phyloP scores from a whole-genome alignment of 2,113 vertebrate genomes.

The Microcebus lehilahytsara region DNA sequence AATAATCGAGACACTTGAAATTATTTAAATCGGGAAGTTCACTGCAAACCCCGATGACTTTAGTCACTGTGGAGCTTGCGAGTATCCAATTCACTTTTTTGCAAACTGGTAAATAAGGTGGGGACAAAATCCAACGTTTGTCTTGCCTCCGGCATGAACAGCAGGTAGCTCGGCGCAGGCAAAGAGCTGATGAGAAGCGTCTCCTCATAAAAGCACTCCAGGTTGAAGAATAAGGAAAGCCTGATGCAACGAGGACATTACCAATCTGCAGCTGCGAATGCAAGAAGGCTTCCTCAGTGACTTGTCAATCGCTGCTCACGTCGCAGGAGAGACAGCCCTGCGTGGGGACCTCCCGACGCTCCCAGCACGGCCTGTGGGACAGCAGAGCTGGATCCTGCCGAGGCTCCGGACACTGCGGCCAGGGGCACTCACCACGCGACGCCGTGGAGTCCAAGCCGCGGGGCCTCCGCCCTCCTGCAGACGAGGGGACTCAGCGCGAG shows the following conservation, averaged over 20 bases:
- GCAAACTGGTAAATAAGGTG: not conserved
- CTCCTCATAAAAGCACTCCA: not conserved
- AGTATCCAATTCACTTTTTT: not conserved
- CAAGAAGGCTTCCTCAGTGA: not conserved
- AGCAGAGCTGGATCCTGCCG: not conserved
- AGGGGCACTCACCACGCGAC: not conserved
- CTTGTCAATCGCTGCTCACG: not conserved
- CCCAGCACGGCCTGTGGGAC: not conserved
- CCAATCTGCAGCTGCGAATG: not conserved
- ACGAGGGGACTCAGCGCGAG: not conserved
- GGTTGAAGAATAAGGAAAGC: not conserved
- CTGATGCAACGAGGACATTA: not conserved
- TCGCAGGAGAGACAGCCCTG: not conserved
- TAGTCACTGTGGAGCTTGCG: not conserved
- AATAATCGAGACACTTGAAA: not conserved
- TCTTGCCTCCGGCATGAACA: not conserved
- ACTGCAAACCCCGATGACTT: not conserved
- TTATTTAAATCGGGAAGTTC: not conserved
- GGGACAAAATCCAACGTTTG: not conserved
- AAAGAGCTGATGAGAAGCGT: not conserved
- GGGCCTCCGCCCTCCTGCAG: not conserved
- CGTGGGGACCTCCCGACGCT: accelerated
- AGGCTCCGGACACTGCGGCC: not conserved
- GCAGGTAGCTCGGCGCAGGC: not conserved
- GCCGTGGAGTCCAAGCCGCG: not conserved